phyloP scores from a whole-genome alignment of 1,140 invertebrate species.

The Wiebesia pumilae region DNA sequence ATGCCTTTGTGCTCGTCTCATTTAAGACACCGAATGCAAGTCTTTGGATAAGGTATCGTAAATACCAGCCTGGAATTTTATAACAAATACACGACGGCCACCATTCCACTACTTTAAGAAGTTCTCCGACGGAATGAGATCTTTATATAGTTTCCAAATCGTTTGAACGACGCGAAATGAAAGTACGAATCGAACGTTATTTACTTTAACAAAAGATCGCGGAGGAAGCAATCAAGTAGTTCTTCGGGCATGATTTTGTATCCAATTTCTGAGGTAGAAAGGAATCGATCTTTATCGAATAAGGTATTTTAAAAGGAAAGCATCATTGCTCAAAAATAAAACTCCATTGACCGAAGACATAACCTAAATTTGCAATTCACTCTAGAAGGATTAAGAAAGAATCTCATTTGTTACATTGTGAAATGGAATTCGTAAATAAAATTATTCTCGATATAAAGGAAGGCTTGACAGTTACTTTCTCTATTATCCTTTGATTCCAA shows the following conservation, averaged over 20 bases:
- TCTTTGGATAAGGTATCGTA: neutral
- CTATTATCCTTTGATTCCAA: neutral
- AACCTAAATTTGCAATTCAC: conserved; percentile 39
- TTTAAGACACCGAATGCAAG: neutral
- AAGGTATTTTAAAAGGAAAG: conserved; percentile 9
- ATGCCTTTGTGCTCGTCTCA: neutral
- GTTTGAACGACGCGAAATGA: neutral
- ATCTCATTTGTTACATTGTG: conserved; percentile 19
- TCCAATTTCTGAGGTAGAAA: conserved; percentile 27
- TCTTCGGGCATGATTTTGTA: neutral
- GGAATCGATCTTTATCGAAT: conserved; percentile 35
- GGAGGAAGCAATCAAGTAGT: neutral
- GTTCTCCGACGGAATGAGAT: neutral
- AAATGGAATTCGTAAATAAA: conserved; percentile 42
- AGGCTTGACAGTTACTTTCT: conserved; percentile 33
- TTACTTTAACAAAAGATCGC: neutral
- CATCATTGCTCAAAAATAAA: conserved; percentile 17
- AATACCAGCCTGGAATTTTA: neutral
- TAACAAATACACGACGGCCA: neutral
- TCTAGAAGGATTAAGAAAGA: conserved; percentile 19
- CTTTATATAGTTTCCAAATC: neutral
- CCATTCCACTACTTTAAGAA: neutral
- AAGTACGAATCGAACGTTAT: neutral
- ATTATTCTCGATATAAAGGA: neutral
- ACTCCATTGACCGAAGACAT: neutral